Conservation (phyloP, 2,113 vertebrate species). For the Microtus oregoni region DNA sequence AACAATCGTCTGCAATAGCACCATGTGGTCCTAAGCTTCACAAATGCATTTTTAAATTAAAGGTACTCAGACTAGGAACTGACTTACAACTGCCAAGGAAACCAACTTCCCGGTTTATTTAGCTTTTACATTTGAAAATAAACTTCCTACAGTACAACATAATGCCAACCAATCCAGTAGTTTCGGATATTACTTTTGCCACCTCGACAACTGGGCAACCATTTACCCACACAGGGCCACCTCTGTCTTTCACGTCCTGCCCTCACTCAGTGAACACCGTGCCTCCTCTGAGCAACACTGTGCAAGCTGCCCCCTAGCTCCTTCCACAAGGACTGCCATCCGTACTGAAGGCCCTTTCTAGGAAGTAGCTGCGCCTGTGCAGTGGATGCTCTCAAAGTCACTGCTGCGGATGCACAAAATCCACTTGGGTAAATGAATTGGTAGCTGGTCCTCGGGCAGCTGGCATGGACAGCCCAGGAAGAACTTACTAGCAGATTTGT, state of each 20-base stretch:
- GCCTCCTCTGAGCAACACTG: accelerated
- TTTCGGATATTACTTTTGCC: not conserved
- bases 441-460: too few species aligned
- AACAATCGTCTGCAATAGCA: not conserved
- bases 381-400: not conserved
- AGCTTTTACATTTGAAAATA: not conserved
- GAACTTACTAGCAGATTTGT: not conserved
- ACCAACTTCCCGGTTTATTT: not conserved
- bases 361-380: accelerated
- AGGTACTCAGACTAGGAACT: not conserved
- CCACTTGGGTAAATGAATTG: not conserved
- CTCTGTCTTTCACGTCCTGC: too few species aligned
- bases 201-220: not conserved
- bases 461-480: not conserved
- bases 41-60: not conserved
- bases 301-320: not conserved
- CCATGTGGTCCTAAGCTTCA: not conserved
- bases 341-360: accelerated
- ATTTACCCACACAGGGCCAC: not conserved
- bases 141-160: not conserved
- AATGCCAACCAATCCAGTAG: accelerated
- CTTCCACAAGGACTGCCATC: not conserved
- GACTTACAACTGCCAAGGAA: not conserved
- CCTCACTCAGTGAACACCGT: not conserved
- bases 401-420: not conserved